These are phyloP conservation scores for Mastomys natalensis DNA, from an alignment of 2,113 vertebrate genomes.

Conservation along the genomic window DNA sequence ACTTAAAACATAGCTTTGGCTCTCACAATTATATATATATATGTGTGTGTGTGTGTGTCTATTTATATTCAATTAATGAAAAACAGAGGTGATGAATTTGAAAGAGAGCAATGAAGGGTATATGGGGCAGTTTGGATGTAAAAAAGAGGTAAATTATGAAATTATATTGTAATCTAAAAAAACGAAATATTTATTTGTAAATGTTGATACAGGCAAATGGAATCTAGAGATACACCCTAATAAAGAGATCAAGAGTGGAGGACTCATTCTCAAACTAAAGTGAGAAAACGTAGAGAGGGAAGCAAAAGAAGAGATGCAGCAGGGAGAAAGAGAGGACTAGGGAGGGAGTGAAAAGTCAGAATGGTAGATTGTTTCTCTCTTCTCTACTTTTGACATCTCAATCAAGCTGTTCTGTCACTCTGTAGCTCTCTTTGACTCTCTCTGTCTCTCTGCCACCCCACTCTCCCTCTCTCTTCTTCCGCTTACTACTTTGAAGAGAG, in stretches of 20 bases:
- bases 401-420: background rate
- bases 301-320: background rate
- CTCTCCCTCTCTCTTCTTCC: no score
- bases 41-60: background rate
- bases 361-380: background rate
- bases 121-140: background rate
- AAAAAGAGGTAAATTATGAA: background rate
- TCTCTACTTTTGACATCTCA: background rate
- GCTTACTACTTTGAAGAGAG: conserved; percentile 25
- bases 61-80: background rate
- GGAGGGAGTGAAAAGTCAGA: background rate
- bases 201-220: background rate
- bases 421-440: background rate
- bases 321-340: background rate
- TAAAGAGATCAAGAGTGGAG: background rate
- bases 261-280: background rate
- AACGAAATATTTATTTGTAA: background rate
- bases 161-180: background rate
- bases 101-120: background rate
- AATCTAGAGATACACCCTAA: background rate
- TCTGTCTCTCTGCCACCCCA: no score
- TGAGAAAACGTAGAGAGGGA: background rate
- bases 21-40: background rate
- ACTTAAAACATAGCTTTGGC: background rate
- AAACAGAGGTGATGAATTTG: background rate